Evolutionary conservation across 64 coral and sea anemone species (phyloP).

Genomic region (Hydrozoanthus tunicans): DNA sequence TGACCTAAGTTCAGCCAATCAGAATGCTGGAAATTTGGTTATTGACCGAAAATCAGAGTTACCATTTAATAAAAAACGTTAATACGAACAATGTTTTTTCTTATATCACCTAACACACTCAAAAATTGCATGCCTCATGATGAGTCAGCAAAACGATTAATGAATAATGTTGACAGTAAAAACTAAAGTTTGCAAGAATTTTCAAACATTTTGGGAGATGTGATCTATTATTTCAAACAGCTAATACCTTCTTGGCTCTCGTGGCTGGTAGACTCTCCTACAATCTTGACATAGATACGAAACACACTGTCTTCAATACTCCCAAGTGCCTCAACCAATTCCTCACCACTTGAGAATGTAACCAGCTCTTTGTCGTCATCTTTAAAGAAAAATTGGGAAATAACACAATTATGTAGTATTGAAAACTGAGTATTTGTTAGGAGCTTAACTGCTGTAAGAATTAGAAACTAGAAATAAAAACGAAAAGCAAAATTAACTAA

Average conservation of each 20-base stretch:
- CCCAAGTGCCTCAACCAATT: constrained; percentile 85
- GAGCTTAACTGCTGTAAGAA: neutral
- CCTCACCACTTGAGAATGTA: constrained; percentile 88
- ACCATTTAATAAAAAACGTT: neutral
- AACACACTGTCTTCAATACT: constrained; percentile 82
- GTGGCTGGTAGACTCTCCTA: neutral
- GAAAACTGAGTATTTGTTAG: neutral
- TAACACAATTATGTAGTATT: neutral
- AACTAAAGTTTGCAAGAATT: neutral
- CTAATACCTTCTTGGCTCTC: neutral
- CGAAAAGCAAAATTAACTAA: no score
- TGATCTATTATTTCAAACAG: neutral
- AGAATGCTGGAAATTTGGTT: no score
- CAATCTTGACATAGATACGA: constrained; percentile 71
- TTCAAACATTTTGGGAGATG: neutral
- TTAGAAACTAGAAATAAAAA: neutral
- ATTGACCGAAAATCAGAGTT: no score
- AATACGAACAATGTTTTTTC: no score
- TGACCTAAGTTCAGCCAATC: no score
- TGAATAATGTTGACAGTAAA: neutral
- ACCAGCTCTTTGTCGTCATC: constrained; percentile 82
- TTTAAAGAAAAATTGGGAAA: constrained; percentile 10
- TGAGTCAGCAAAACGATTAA: neutral
- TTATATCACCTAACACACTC: neutral
- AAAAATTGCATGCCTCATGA: neutral